phyloP scores from a whole-genome alignment of 2,797 vertebrate species.

The Enteromius trimaculatus region DNA sequence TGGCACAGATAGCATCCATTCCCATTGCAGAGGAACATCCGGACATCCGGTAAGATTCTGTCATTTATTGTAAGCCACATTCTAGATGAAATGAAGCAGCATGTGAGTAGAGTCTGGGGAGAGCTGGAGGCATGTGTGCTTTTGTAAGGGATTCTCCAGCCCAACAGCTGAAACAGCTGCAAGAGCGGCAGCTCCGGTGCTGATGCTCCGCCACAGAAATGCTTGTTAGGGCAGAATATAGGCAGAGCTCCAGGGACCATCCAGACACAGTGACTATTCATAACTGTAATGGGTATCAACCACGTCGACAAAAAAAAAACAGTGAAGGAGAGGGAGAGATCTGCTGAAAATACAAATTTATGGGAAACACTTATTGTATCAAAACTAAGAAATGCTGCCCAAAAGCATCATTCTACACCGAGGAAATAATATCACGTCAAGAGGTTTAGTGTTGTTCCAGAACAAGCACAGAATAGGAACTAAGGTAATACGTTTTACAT shows the following conservation, averaged over 20 bases:
- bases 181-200: not conserved
- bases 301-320: constrained; percentile 44
- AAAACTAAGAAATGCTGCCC: not conserved
- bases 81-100: constrained; percentile 28
- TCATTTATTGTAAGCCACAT: constrained; percentile 23
- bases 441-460: not conserved
- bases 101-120: constrained; percentile 3
- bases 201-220: constrained; percentile 49
- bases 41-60: constrained; percentile 7
- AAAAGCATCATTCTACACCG: not conserved
- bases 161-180: constrained; percentile 18
- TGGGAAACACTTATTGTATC: constrained; percentile 24
- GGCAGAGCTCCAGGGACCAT: constrained; percentile 41
- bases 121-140: constrained; percentile 37
- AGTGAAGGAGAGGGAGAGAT: not conserved
- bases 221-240: constrained; percentile 56
- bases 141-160: constrained; percentile 33
- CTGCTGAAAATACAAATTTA: constrained; percentile 37
- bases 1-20: constrained; percentile 9
- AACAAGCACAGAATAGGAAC: not conserved
- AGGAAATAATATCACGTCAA: not conserved
- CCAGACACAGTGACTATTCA: constrained; percentile 51
- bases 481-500: not conserved
- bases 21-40: not conserved
- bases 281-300: constrained; percentile 57